These are phyloP conservation scores for Pollenia angustigena DNA, from an alignment of 2,888 invertebrate species.

Conservation along the genomic window DNA sequence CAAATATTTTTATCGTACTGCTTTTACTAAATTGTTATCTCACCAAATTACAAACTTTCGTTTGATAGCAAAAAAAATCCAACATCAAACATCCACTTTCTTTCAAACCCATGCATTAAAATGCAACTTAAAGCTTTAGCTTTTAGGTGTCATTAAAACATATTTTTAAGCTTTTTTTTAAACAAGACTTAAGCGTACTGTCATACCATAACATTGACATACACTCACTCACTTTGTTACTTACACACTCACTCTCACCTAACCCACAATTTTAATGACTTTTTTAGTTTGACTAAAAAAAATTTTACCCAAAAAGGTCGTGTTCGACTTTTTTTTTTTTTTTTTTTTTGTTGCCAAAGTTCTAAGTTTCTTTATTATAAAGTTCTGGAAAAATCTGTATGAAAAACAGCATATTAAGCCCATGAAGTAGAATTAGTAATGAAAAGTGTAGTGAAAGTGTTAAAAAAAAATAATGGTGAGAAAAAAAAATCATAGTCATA, in stretches of 20 bases:
- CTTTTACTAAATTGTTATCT: not conserved
- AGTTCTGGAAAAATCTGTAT: not conserved
- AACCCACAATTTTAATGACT: conserved; percentile 57
- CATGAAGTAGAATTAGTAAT: conserved; percentile 28
- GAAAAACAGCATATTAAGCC: conserved; percentile 3
- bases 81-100: no score
- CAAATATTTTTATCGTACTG: not conserved
- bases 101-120: conserved; percentile 5
- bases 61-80: no score
- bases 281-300: conserved; percentile 31
- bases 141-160: conserved; percentile 63
- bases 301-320: conserved; percentile 35
- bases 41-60: conserved; percentile 1
- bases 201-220: conserved; percentile 11
- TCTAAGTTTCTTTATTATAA: conserved; percentile 12
- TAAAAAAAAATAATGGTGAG: conserved; percentile 13
- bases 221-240: not conserved
- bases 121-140: conserved; percentile 56
- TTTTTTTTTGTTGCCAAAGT: not conserved
- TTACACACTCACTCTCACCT: not conserved
- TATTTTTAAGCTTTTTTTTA: conserved; percentile 43
- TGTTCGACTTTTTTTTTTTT: not conserved
- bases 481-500: not conserved
- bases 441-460: conserved; percentile 50
- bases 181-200: conserved; percentile 33